These are phyloP conservation scores for Lydus trimaculatus DNA, from an alignment of 2,888 invertebrate genomes.

Conservation along the genomic window DNA sequence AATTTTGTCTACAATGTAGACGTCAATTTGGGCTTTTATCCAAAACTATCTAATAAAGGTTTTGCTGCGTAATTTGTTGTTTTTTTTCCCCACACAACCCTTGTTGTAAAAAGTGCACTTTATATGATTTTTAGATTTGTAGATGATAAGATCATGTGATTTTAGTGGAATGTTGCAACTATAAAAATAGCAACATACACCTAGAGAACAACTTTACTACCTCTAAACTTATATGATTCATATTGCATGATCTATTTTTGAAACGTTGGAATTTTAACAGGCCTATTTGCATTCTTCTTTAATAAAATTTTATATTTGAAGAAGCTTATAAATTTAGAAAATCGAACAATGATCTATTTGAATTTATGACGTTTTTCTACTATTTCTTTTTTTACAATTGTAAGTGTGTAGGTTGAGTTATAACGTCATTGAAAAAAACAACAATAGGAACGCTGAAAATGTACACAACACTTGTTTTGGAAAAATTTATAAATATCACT, in stretches of 20 bases:
- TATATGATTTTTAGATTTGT: not conserved
- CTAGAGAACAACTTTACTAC: constrained; percentile 1
- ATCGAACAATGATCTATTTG: not conserved
- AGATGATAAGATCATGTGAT: not conserved
- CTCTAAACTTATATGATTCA: constrained; percentile 13
- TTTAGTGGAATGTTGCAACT: constrained; percentile 1
- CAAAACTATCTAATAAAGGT: not conserved
- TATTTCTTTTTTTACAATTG: not conserved
- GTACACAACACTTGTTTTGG: no score
- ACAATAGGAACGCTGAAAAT: no score
- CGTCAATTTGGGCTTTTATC: not conserved
- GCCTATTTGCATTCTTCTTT: constrained; percentile 3
- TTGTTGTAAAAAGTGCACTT: not conserved
- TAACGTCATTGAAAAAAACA: not conserved
- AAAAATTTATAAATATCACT: no score
- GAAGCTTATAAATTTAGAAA: not conserved
- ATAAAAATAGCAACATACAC: constrained; percentile 1
- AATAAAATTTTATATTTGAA: not conserved
- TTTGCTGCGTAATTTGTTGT: not conserved
- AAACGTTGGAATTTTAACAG: constrained; percentile 13
- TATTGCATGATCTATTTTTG: constrained; percentile 17
- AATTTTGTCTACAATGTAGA: not conserved
- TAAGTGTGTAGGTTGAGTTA: not conserved
- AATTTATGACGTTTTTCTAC: not conserved
- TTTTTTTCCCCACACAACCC: not conserved